phyloP scores from a whole-genome alignment of 2,888 invertebrate species.

The Mythimna impura region DNA sequence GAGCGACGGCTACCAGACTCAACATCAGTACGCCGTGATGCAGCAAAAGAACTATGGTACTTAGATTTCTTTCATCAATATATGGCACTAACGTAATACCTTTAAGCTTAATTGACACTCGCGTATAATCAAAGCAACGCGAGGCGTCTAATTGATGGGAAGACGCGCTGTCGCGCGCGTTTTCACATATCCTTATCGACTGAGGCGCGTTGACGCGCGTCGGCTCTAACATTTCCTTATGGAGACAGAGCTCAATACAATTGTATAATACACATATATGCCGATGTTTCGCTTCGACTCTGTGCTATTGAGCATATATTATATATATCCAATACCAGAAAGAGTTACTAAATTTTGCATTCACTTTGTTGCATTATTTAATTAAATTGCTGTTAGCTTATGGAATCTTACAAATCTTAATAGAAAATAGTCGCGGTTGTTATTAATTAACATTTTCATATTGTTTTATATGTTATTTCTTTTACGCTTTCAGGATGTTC shows the following conservation, averaged over 20 bases:
- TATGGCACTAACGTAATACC: neutral
- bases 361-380: neutral
- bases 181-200: no score
- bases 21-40: constrained; percentile 79
- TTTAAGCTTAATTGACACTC: no score
- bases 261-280: neutral
- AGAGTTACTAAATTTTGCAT: neutral
- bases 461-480: neutral
- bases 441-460: neutral
- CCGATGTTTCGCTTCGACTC: neutral
- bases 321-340: neutral
- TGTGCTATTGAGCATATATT: neutral
- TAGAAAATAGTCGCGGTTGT: neutral
- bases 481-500: constrained; percentile 73
- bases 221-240: no score
- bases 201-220: no score
- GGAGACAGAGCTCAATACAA: neutral
- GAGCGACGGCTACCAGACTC: constrained; percentile 69
- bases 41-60: constrained; percentile 83
- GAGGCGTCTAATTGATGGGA: no score
- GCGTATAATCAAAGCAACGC: no score
- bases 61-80: neutral
- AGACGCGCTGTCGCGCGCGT: no score
- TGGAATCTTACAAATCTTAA: neutral
- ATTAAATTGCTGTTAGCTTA: neutral